Conservation (phyloP, 2,888 invertebrate species). For the Diarsia dahlii region DNA sequence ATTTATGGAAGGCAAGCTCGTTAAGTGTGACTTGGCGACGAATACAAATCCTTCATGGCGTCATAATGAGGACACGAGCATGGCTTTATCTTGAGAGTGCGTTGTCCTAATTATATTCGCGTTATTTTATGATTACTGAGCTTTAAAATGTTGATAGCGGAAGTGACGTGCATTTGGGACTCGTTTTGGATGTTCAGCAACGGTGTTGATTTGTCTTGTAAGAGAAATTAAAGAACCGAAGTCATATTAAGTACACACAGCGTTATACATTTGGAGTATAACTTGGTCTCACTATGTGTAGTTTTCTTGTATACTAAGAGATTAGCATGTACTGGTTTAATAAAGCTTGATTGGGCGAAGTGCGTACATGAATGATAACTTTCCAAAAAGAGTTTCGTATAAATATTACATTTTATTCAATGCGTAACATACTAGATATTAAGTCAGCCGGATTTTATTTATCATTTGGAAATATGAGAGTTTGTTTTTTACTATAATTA, state of each 20-base stretch:
- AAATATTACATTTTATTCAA: neutral
- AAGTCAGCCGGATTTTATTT: too few species aligned
- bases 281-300: too few species aligned
- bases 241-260: too few species aligned
- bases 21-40: conserved; percentile 73
- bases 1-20: conserved; percentile 79
- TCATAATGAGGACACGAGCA: conserved; percentile 54
- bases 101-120: conserved; percentile 45
- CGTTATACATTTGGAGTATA: too few species aligned
- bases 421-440: too few species aligned
- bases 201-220: neutral
- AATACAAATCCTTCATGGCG: conserved; percentile 71
- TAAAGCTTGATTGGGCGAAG: too few species aligned
- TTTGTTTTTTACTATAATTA: neutral
- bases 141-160: conserved; percentile 14
- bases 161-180: neutral
- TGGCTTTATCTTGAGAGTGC: conserved; percentile 43
- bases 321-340: too few species aligned
- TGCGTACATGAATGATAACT: neutral
- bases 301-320: too few species aligned
- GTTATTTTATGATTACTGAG: conserved; percentile 42
- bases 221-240: neutral
- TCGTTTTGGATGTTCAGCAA: neutral
- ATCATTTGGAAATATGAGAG: neutral
- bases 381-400: neutral